Evolutionary conservation across 2,797 vertebrate genomes (phyloP).

Genomic region (Lophotriccus pileatus): DNA sequence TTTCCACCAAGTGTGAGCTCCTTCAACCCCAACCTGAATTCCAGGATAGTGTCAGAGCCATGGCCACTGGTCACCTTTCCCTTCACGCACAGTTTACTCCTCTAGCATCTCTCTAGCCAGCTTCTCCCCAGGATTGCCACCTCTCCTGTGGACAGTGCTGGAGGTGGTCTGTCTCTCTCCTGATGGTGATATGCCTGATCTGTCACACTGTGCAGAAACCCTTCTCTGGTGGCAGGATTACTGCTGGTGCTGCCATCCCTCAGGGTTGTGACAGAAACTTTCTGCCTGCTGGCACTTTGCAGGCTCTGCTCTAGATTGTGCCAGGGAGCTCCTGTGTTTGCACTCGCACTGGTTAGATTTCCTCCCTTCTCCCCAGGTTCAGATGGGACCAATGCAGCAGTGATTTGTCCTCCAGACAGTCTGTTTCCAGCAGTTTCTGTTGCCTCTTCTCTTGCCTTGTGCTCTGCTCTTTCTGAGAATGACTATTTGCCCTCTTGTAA

Average conservation of each 20-base stretch:
- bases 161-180: not conserved
- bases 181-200: not conserved
- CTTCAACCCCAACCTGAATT: not conserved
- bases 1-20: not conserved
- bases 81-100: not conserved
- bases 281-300: not conserved
- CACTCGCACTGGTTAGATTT: not conserved
- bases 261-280: not conserved
- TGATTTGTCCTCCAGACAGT: not conserved
- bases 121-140: not conserved
- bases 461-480: not conserved
- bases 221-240: not conserved
- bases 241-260: not conserved
- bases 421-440: not conserved
- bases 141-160: not conserved
- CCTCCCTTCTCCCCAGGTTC: not conserved
- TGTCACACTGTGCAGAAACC: not conserved
- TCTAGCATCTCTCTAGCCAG: not conserved
- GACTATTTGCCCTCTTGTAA: not conserved
- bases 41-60: not conserved
- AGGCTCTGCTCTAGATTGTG: not conserved
- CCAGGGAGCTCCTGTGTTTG: not conserved
- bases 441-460: not conserved
- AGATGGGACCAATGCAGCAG: not conserved
- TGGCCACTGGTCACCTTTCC: rapidly evolving